Evolutionary conservation across 2,797 vertebrate species (phyloP).

Genomic region (Microctenopoma lineatum): DNA sequence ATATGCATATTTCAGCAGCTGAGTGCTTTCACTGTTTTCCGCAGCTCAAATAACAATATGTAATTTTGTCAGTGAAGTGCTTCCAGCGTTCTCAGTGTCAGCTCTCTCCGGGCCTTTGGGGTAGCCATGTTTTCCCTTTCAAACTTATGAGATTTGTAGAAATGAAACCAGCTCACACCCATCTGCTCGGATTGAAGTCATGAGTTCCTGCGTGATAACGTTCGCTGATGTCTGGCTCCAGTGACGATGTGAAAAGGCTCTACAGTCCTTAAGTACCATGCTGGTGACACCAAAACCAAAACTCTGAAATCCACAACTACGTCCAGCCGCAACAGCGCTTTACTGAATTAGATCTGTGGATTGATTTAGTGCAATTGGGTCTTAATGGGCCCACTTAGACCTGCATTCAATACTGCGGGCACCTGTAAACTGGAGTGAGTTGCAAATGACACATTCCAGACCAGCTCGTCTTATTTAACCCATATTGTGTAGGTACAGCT

Average conservation of each 20-base stretch:
- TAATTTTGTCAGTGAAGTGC: not conserved
- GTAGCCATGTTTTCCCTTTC: not conserved
- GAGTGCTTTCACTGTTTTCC: not conserved
- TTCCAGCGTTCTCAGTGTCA: not conserved
- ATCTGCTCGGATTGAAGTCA: not conserved
- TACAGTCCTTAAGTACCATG: not conserved
- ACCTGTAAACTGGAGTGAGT: slow-evolving; percentile 69
- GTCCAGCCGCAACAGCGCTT: slow-evolving; percentile 38
- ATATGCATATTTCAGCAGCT: not conserved
- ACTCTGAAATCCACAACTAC: slow-evolving; percentile 34
- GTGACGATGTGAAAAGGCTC: not conserved
- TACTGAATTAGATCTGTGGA: slow-evolving; percentile 65
- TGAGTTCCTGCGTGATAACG: not conserved
- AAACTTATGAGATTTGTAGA: not conserved
- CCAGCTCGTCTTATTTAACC: slow-evolving; percentile 50
- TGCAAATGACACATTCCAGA: slow-evolving; percentile 64
- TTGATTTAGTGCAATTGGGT: slow-evolving; percentile 73
- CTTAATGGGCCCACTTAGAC: slow-evolving; percentile 69
- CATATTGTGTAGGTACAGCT: slow-evolving; percentile 29
- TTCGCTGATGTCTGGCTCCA: not conserved
- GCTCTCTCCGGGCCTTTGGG: not conserved
- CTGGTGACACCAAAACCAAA: not conserved
- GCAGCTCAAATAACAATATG: not conserved
- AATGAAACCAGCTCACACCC: not conserved
- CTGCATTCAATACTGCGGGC: slow-evolving; percentile 59